Base-by-base conservation (phyloP, 1,140 invertebrate genomes). In the Trichoplusia ni region DNA sequence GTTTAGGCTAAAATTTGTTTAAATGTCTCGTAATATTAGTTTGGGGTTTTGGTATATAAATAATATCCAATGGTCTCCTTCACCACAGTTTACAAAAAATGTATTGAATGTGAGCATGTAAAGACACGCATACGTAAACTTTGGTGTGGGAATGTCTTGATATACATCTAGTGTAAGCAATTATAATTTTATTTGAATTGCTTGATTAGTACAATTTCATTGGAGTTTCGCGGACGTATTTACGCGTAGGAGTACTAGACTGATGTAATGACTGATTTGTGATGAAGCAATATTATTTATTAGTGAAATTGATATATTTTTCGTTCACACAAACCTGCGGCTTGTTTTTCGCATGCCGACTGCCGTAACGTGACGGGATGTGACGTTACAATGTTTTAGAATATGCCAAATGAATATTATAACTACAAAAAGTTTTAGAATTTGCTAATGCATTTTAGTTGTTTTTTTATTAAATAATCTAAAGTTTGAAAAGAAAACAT, bases 221-320 rank as follows among this genome's bases (percentile, higher is more conserved):
- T 38, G 44, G 59, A 56, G 60, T 60, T 65, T 65, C 19, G 56
- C n/a, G n/a, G n/a, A 44, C 54, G 40, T 61, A 49, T 60, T 64
- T 67, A 69, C 56, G 42, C 59, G 44, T 73, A 73, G 71, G 46
- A 51, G 69, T 74, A 78, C 74, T 88, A 88, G 86, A 88, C 86
- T 88, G 86, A 90, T 74, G 72, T 74, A 75, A 79, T 77, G 86
- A 90, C 86, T 90, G 86, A 90, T 82, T 88, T 79, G 77, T 81
- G 78, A 81, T 71, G 78, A 89, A 90, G 86, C 86, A 90, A 90
- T 90, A 90, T 87, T 87, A 86, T 86, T 89, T 87, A 83, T 82
- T 90, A 88, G 84, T 81, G 56, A 79, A 86, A 75, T 69, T 47
- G 37, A 68, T 58, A 66, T 60, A 16, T 25, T 67, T 51, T 51